Base-by-base conservation (phyloP, 1,140 invertebrate species). In the Homarus americanus region DNA sequence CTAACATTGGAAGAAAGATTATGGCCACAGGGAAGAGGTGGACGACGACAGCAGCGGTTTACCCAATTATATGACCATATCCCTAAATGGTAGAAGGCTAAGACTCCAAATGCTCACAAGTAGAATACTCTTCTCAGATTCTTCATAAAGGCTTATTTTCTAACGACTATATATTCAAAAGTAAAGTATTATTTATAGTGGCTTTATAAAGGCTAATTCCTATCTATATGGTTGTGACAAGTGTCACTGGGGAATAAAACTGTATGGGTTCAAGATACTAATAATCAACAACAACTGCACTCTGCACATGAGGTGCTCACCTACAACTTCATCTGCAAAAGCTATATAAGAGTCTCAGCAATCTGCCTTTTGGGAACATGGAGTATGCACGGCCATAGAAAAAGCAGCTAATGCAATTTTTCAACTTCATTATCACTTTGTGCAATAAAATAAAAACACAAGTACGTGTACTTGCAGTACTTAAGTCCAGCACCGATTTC, bases 391-490 rank as follows among this genome's bases (percentile, higher is more conserved):
- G 53, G 85, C 75, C 49, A 88, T 80, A 80, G 86, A 88, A 88
- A n/a, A 80, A 66, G 75, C 75, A 87, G 86, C 49, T 66, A 88
- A 80, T 85, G 69, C 83, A 88, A 49, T 86, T 88, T n/a, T 73
- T 82, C 28, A 53, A 69, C 63, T 72, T 88, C 78, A 32, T 72
- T 69, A 88, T 88, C 85, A 80, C 63, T 88, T 80, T 88, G 78
- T 82, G 78, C 86, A 87, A 41, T 41, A 69, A 66, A 80, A 80
- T 38, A 63, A 87, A 76, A 66, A 49, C 49, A 87, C 85, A 87
- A 79, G 85, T 66, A 87, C 85, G 79, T 63, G 49, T 40, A 69
- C n/a, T 34, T 49, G 40, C 34, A 32, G 36, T 87, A 78, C 85
- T 87, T 66, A 69, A 87, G 49, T 87, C 85, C 85, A 79, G 75